Base-by-base conservation (phyloP, 1,140 invertebrate species). In the Teleopsis dalmanni region DNA sequence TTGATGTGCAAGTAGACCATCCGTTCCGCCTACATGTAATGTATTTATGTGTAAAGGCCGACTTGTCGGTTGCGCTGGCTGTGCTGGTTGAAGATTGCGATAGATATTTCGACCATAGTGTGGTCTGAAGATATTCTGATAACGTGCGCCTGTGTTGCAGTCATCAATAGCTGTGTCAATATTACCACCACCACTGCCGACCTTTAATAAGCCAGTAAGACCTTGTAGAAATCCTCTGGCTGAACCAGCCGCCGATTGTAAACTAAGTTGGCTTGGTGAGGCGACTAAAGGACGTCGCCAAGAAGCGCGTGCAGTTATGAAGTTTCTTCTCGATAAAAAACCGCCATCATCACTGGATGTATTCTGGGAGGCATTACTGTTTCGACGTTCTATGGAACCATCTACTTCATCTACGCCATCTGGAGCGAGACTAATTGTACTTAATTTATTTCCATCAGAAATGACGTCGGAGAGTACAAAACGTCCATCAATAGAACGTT, bases 331-430 rank as follows among this genome's bases (percentile, higher is more conserved):
- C 2, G 79, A 78, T 27, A 87, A 74, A 68, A 91, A 89, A 3
- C 87, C 87, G 25, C 88, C 88, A 64, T 91, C 87, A 69, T 90
- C 87, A 58, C 86, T 88, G 54, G 81, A 82, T 41, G 81, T 84
- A 21, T 76, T 75, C 60, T 83, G 81, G 33, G 82, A 79, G 26
- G 78, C 77, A 19, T 56, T 60, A 58, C 81, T 82, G 56, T 80
- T 77, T 43, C 79, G 73, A 13, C 76, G 74, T 51, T 77, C 74
- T 51, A 75, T 78, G 14, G 76, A 34, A 0, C 36, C 48, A 27
- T 69, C 65, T 9, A 65, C 60, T 29, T 59, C 57, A n/a, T 68
- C 65, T 16, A 47, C 14, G 3, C 36, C 31, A n/a, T 47, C 42
- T 18, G 34, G 22, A 11, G 41, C 25, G 3, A 36, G 18, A 21